Evolutionary conservation across 2,797 vertebrate genomes (phyloP), one percentile per base, ranked within the genome.

Genomic region (Brachymystax lenok): DNA sequence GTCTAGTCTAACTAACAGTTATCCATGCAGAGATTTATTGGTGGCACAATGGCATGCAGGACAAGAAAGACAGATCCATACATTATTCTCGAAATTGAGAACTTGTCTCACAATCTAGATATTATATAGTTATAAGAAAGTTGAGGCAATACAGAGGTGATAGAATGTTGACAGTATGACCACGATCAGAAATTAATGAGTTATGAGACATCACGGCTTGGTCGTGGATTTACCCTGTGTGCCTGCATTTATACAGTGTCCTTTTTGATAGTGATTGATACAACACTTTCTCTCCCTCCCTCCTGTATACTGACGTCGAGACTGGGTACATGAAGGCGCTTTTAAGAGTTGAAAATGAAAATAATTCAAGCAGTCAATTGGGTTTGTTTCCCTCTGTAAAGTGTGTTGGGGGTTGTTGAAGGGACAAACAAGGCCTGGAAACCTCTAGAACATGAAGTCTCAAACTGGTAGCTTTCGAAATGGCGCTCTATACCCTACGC

Each of bases 261-360:
- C 21, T 46, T 27, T n/a, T 5, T 50, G 46, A 51, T 46, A n/a
- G 69, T 51, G 21, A 14, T 33, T 33, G 73, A 35, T 17, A 71
- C 76, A 71, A 80, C 52, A 33, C 69, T 17, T 30, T 19, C 63
- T 19, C 35, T 35, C 54, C 40, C 13, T 67, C 24, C n/a, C 56
- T 70, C 21, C 50, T 67, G 54, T 16, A 30, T 71, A 68, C 61
- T 40, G 71, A 68, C 35, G 14, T 4, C 2, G 61, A 78, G 64
- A 85, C 5, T 24, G 50, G 73, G 71, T 73, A 87, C 78, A 83
- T 33, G n/a, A 87, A 91, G 87, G 85, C 71, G 80, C 80, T 87
- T 88, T 78, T 19, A 51, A 63, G 59, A 74, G 79, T 63, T 77
- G 12, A 66, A 75, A 35, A 69, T 78, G 54, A 82, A 83, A 79